Conservation (phyloP, 2,797 vertebrate species). For the Taenioides sp. region DNA sequence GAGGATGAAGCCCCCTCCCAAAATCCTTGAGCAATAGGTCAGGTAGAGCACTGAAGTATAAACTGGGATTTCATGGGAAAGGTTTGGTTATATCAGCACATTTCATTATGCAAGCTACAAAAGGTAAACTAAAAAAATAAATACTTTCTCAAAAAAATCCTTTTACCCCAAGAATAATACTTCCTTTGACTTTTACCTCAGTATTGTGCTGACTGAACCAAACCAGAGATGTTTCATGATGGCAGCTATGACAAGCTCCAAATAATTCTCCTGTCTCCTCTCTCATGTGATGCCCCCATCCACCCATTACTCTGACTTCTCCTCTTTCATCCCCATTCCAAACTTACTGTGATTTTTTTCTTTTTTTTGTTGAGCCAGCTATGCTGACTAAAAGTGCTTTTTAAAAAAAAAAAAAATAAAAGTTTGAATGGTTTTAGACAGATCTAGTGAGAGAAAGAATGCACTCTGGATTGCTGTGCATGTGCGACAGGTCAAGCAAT, state of each 20-base stretch:
- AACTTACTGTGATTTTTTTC: slow-evolving; percentile 54
- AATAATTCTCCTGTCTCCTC: neutral
- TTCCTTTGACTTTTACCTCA: slow-evolving; percentile 13
- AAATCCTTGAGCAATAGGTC: slow-evolving; percentile 64
- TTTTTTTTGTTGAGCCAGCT: slow-evolving; percentile 75
- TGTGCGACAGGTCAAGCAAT: slow-evolving; percentile 66
- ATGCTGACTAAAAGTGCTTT: slow-evolving; percentile 93
- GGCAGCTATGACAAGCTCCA: slow-evolving; percentile 18
- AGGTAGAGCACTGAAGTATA: slow-evolving; percentile 20
- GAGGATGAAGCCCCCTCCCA: slow-evolving; percentile 33
- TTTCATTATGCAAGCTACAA: slow-evolving; percentile 19
- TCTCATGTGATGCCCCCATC: slow-evolving; percentile 24
- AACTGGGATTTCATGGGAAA: slow-evolving; percentile 19
- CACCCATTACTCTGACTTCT: slow-evolving; percentile 39
- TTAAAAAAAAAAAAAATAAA: slow-evolving; percentile 57
- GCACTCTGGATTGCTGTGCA: slow-evolving; percentile 75
- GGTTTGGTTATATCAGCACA: slow-evolving; percentile 21
- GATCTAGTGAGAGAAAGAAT: slow-evolving; percentile 50
- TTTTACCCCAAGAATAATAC: slow-evolving; percentile 39
- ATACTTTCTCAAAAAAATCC: slow-evolving; percentile 32
- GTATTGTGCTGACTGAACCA: slow-evolving; percentile 16
- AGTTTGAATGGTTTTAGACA: slow-evolving; percentile 86
- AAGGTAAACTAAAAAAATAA: slow-evolving; percentile 41
- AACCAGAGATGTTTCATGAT: neutral
- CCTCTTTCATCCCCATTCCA: slow-evolving; percentile 65